These are phyloP conservation scores for Marcusenius ussheri DNA, from an alignment of 2,113 vertebrate species.

Conservation along the genomic window DNA sequence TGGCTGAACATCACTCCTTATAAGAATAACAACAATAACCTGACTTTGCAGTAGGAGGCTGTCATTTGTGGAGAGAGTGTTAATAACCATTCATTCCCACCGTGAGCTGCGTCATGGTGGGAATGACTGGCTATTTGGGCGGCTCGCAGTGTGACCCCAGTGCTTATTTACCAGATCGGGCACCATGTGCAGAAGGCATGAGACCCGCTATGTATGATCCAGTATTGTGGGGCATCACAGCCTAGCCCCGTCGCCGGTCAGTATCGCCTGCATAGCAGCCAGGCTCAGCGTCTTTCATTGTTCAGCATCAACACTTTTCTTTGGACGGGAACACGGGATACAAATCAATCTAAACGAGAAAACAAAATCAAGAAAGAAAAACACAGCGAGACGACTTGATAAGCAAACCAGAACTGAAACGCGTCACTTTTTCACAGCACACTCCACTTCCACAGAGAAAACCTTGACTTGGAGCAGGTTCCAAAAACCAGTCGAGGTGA, in stretches of 20 bases:
- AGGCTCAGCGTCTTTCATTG: background rate
- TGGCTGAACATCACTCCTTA: background rate
- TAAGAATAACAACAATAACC: background rate
- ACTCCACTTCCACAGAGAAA: background rate
- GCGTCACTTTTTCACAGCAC: background rate
- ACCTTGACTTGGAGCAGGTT: background rate
- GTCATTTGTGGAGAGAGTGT: background rate
- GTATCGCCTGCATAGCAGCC: background rate
- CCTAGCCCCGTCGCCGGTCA: background rate
- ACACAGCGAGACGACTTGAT: background rate
- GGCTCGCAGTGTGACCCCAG: background rate
- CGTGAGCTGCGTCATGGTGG: background rate
- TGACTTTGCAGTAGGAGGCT: background rate
- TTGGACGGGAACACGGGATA: background rate
- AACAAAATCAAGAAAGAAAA: background rate
- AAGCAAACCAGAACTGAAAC: background rate
- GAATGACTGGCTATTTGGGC: background rate
- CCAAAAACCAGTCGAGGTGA: background rate
- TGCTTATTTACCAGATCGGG: background rate
- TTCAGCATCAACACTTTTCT: background rate
- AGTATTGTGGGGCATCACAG: background rate
- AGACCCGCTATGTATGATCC: background rate
- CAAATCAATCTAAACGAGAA: background rate
- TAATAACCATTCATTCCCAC: background rate
- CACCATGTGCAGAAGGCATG: background rate